Percentiles rank a stretch among this genome's conserved stretches.
These are phyloP conservation scores for Merodon equestris DNA, from an alignment of 2,888 invertebrate genomes.

Conservation along the genomic window DNA sequence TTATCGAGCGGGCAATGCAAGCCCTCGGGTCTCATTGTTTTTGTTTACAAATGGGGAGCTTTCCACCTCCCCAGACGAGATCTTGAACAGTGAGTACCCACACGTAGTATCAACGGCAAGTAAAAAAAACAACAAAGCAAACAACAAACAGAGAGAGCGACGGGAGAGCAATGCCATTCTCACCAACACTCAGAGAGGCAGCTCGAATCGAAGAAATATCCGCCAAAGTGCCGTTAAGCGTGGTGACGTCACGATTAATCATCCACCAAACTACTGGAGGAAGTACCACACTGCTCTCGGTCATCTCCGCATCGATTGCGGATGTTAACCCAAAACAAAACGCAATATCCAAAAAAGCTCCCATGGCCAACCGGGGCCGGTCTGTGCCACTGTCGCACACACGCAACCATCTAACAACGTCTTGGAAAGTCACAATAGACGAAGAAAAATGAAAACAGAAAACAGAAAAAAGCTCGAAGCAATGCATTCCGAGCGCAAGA, in stretches of 20 bases:
- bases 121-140: too few species aligned
- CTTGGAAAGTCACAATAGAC: background rate
- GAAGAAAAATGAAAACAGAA: conserved; percentile 7
- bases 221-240: conserved; percentile 52
- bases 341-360: conserved; percentile 49
- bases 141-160: conserved; percentile 21
- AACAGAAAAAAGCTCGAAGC: conserved; percentile 5
- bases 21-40: too few species aligned
- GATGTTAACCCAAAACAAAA: conserved; percentile 63
- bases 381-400: too few species aligned
- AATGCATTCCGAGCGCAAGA: conserved; percentile 66
- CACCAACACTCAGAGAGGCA: conserved; percentile 6
- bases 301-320: conserved; percentile 52
- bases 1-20: background rate
- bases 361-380: background rate
- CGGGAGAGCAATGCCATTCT: background rate
- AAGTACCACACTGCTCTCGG: conserved; percentile 58
- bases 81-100: background rate
- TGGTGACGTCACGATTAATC: conserved; percentile 64
- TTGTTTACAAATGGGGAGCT: too few species aligned
- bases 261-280: conserved; percentile 47
- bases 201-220: background rate
- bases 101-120: too few species aligned
- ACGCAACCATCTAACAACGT: conserved; percentile 1
- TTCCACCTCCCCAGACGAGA: too few species aligned